These are phyloP conservation scores for Argentina silus DNA, from an alignment of 2,797 vertebrate genomes.

Conservation along the genomic window DNA sequence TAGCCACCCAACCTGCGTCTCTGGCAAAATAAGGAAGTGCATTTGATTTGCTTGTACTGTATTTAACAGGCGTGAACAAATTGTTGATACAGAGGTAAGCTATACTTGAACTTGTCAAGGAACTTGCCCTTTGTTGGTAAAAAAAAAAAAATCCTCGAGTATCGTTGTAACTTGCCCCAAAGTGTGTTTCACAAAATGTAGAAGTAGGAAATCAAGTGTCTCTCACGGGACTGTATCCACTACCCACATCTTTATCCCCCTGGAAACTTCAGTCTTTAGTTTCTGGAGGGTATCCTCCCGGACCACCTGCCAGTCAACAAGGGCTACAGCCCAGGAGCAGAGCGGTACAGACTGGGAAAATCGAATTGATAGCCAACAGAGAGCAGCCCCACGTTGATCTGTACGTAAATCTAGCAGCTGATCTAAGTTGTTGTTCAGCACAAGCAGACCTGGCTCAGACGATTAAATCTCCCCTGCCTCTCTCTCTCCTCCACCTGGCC, in stretches of 20 bases:
- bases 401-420: conserved; percentile 66
- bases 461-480: conserved; percentile 68
- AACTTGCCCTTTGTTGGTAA: background rate
- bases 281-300: conserved; percentile 15
- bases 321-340: conserved; percentile 67
- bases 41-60: background rate
- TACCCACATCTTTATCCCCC: background rate
- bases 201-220: background rate
- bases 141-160: background rate
- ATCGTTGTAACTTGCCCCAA: background rate
- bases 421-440: conserved; percentile 70
- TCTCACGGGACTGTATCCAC: background rate
- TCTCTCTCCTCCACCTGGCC: conserved; percentile 43
- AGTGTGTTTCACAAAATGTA: background rate
- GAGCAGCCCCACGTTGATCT: conserved; percentile 66
- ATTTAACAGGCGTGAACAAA: no score
- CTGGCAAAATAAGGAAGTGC: background rate
- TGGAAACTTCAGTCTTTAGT: background rate
- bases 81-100: no score
- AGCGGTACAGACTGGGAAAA: conserved; percentile 46
- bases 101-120: no score
- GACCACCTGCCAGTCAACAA: conserved; percentile 23
- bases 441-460: conserved; percentile 66
- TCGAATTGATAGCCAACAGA: conserved; percentile 69
- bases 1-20: conserved; percentile 10